A percentile compares a stretch with the other conserved stretches of the same genome.
Conservation (phyloP, 2,113 vertebrate species). For the Myocastor coypus region DNA sequence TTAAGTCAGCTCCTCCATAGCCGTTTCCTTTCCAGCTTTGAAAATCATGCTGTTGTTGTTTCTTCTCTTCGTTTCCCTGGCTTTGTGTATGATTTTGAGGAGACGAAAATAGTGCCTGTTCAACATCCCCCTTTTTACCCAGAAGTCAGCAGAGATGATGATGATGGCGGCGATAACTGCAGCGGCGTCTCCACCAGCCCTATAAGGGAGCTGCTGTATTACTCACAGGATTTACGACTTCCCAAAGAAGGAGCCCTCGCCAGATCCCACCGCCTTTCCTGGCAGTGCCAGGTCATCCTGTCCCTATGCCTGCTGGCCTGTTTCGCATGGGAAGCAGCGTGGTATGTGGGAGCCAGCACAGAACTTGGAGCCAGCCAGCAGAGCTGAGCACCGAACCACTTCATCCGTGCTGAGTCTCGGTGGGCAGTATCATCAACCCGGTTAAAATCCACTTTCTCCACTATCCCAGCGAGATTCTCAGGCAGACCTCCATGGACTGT, state of each 20-base stretch:
- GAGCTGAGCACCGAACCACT: background rate
- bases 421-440: constrained; percentile 12
- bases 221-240: background rate
- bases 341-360: background rate
- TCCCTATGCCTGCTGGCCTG: background rate
- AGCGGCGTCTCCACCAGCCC: background rate
- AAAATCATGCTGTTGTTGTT: background rate
- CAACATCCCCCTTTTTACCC: background rate
- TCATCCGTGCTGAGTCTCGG: constrained; percentile 34
- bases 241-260: background rate
- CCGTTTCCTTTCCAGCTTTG: background rate
- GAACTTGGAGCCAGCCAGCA: background rate
- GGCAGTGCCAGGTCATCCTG: background rate
- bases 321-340: background rate
- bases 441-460: constrained; percentile 25
- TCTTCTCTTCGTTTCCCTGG: background rate
- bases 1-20: background rate
- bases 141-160: background rate
- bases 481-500: background rate
- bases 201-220: background rate
- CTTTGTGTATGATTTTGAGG: background rate
- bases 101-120: constrained; percentile 23
- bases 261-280: background rate
- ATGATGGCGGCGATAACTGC: too few species aligned
- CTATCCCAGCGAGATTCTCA: constrained; percentile 32